phyloP scores from a whole-genome alignment of 2,797 vertebrate species.

The Spinus pinus region DNA sequence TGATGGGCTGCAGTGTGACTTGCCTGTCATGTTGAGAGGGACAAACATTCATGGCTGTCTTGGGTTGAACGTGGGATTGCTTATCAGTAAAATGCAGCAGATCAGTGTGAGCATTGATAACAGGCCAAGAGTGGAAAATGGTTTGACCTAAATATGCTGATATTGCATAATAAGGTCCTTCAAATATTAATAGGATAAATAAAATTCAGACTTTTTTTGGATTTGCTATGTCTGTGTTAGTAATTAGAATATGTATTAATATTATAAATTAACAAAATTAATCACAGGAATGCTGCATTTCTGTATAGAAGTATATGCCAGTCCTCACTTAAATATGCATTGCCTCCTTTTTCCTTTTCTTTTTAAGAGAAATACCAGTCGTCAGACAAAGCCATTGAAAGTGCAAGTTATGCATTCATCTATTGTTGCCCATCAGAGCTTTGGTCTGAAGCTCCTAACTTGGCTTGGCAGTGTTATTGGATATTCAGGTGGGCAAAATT shows the following conservation, averaged over 20 bases:
- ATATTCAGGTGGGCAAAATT: conserved; percentile 85
- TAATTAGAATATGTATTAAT: neutral
- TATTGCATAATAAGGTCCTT: neutral
- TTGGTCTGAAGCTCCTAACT: conserved; percentile 88
- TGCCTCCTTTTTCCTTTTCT: conserved; percentile 17
- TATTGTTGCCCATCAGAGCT: conserved; percentile 95
- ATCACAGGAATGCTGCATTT: neutral
- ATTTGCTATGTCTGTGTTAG: neutral
- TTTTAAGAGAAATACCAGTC: conserved; percentile 93
- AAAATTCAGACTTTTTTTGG: neutral
- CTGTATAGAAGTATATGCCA: neutral
- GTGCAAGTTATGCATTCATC: conserved; percentile 98
- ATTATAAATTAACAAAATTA: neutral
- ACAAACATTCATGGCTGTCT: neutral
- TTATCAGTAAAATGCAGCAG: conserved; percentile 30
- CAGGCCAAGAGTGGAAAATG: neutral
- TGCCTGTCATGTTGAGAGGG: neutral
- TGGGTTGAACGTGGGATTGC: neutral
- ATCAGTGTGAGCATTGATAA: neutral
- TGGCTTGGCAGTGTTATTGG: conserved; percentile 93
- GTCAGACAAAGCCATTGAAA: conserved; percentile 93
- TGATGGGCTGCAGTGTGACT: neutral
- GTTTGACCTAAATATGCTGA: neutral
- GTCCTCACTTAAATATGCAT: neutral
- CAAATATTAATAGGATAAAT: neutral